phyloP scores from a whole-genome alignment of 1,140 invertebrate genomes.

The Trichonephila inaurata region DNA sequence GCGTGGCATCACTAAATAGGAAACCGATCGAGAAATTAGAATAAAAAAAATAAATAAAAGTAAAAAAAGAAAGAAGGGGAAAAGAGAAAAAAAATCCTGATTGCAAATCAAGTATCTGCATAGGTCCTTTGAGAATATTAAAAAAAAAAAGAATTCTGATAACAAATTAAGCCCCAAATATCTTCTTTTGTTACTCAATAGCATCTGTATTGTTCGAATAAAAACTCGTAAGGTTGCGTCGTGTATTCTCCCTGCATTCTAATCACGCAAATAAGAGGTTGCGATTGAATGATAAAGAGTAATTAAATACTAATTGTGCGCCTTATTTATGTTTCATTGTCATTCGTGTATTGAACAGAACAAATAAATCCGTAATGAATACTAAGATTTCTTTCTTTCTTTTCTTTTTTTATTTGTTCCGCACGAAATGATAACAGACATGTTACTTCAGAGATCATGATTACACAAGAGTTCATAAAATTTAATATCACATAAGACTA shows the following conservation, averaged over 20 bases:
- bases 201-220: conserved; percentile 37
- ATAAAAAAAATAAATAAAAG: conserved; percentile 21
- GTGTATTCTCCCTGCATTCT: conserved; percentile 45
- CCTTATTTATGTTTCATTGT: conserved; percentile 67
- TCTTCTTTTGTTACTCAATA: conserved; percentile 40
- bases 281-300: conserved; percentile 67
- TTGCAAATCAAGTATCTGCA: conserved; percentile 3
- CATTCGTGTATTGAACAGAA: conserved; percentile 40
- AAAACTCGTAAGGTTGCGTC: conserved; percentile 37
- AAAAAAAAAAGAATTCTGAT: conserved; percentile 6
- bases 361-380: conserved; percentile 29
- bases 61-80: background rate
- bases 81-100: background rate
- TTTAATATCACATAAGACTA: background rate
- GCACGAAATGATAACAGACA: background rate
- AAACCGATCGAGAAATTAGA: conserved; percentile 23
- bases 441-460: conserved; percentile 11
- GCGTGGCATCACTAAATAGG: conserved; percentile 35
- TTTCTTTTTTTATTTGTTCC: background rate
- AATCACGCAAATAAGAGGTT: conserved; percentile 51
- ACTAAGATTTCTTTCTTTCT: background rate
- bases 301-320: conserved; percentile 69
- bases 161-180: conserved; percentile 11
- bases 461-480: background rate
- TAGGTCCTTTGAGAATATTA: conserved; percentile 46